Evolutionary conservation across 2,113 vertebrate genomes (phyloP).

Genomic region (Probosciger aterrimus): DNA sequence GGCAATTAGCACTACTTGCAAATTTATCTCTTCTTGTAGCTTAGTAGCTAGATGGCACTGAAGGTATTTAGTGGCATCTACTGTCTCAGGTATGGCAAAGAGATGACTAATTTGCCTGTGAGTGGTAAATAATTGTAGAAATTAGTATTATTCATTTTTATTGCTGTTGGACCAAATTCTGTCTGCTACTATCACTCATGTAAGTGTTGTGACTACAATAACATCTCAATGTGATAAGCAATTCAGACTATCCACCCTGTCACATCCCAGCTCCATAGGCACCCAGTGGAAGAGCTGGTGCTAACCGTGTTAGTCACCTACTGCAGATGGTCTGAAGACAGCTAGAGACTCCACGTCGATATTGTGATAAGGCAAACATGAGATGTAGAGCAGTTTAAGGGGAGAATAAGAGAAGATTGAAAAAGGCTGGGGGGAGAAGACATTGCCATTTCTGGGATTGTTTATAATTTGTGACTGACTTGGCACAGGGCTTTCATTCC

Average conservation of each 20-base stretch:
- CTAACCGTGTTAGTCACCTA: neutral
- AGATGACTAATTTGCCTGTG: conserved; percentile 15
- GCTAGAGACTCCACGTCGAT: neutral
- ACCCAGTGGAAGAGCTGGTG: neutral
- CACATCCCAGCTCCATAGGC: neutral
- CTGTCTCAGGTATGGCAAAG: conserved; percentile 50
- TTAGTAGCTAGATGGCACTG: conserved; percentile 65
- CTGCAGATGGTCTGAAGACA: neutral
- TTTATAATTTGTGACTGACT: conserved; percentile 9
- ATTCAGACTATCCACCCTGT: neutral
- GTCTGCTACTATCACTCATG: neutral
- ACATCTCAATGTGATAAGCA: neutral
- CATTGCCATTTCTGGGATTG: neutral
- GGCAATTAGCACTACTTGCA: neutral
- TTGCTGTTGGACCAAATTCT: neutral
- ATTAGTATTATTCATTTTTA: conserved; percentile 9
- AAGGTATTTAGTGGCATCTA: conserved; percentile 62
- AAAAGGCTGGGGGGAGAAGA: neutral
- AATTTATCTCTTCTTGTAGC: neutral
- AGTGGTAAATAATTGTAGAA: conserved; percentile 42
- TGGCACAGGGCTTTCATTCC: conserved; percentile 12
- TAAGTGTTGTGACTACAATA: neutral
- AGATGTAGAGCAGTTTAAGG: neutral
- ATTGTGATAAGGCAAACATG: neutral
- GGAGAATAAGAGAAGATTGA: neutral